Evolutionary conservation across 2,113 vertebrate species (phyloP), one percentile per base, ranked within the genome.

Genomic region (Empidonax alnorum): DNA sequence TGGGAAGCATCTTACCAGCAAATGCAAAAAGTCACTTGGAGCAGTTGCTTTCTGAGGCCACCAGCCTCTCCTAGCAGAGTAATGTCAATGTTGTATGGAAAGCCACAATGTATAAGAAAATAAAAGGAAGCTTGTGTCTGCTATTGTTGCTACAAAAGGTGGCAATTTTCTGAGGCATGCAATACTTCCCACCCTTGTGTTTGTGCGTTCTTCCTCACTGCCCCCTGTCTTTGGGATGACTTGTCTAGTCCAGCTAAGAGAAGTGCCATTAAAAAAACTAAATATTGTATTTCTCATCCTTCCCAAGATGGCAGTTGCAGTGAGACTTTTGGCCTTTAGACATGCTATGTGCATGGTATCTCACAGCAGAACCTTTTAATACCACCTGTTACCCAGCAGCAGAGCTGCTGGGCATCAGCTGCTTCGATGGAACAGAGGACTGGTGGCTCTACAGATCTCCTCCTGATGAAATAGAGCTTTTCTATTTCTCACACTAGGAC

Each of bases 301-400:
- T 87, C 13, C 41, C 42, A 27, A 44, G 52, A 35, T 23, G n/a
- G 5, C 37, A 73, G 47, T 9, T 68, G 25, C 16, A 24, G 25
- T 46, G 58, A 63, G n/a, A 47, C 10, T 66, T 88, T 59, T 0
- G 8, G 62, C 42, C 66, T 87, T n/a, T 73, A 68, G 19, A 39
- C 56, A 50, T 0, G 1, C 13, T 47, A 12, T 16, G 16, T 1
- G 0, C 19, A 3, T 31, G 22, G 7, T 28, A 10, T 72, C 62
- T 21, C 19, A 24, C 2, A 20, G 59, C 23, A 71, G 69, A 22
- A 61, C 15, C 39, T 78, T 56, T 61, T 35, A 84, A 41, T 27
- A 25, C 4, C 49, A 47, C 1, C 4, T 10, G 13, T 25, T 39
- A 63, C 9, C 19, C 33, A 50, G 22, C 0, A 0, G 17, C n/a